Evolutionary conservation across 2,888 invertebrate species (phyloP), one percentile per base, ranked within the genome.

Genomic region (Orthonevra nobilis): DNA sequence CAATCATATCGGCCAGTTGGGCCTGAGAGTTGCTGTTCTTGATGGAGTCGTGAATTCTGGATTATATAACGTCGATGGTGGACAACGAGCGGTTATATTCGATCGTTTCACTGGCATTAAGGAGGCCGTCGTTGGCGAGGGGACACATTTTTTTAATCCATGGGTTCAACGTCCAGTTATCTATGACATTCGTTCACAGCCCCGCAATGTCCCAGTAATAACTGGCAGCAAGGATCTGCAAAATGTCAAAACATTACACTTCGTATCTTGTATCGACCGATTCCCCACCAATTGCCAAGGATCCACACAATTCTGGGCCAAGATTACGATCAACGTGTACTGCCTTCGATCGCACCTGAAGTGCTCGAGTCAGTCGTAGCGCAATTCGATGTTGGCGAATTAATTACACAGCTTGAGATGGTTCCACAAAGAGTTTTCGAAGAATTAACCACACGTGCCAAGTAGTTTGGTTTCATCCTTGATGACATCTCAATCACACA

Each of bases 191-290:
- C 92, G 99, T 82, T 96, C 98, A 0, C 93, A 97, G 84, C 99
- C 99, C 42, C 93, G 99, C 89, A 98, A 97, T 90, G 95, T 99
- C 10, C 97, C 98, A 1, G 97, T 98, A 7, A 90, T 98, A 42
- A 99, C 99, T 66, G 99, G 99, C 85, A 98, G 98, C 89, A 99
- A 99, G 94, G 99, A 99, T 94, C 92, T 99, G 84, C 99, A 99
- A 90, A 99, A 98, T 90, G 99, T 99, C 9, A 98, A n/a, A n/a
- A 97, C 90, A 99, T 99, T 87, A 99, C 99, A 38, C 92, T 99
- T 69, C 95, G 99, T 92, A 97, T 99, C 86, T 90, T 99, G 84
- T 99, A 97, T 91, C 92, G 99, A 87, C 99, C 99, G 1, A 90
- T 96, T 68, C 96, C 98, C n/a, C 95, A 96, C 83, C 92, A 95